Conservation (phyloP, 2,113 vertebrate genomes). For the Anser cygnoides region DNA sequence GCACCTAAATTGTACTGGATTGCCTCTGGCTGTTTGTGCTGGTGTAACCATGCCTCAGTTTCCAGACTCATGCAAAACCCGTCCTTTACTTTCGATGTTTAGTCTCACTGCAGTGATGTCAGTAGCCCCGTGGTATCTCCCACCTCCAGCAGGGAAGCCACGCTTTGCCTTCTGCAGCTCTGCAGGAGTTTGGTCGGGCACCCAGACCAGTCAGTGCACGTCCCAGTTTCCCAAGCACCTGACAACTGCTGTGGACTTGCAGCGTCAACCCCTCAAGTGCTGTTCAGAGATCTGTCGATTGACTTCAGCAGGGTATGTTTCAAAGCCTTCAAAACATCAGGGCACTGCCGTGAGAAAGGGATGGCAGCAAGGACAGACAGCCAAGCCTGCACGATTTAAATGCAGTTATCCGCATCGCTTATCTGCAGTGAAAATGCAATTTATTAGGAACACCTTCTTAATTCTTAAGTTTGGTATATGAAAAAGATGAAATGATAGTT, state of each 20-base stretch:
- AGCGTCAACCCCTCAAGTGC: background rate
- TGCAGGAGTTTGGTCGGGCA: background rate
- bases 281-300: background rate
- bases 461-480: background rate
- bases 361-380: background rate
- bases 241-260: background rate
- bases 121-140: background rate
- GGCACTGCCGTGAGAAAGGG: background rate
- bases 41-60: background rate
- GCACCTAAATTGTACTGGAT: background rate
- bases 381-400: background rate
- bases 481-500: background rate
- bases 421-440: background rate
- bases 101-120: background rate
- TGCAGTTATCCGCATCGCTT: background rate
- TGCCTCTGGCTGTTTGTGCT: background rate
- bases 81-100: background rate
- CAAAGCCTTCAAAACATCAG: background rate
- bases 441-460: slow-evolving; percentile 28
- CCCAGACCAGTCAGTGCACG: fast-evolving
- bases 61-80: background rate
- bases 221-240: background rate
- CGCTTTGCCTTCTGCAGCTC: background rate
- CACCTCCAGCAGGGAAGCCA: background rate
- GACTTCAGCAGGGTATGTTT: background rate